A percentile compares a stretch with the other conserved stretches of the same genome.
These are phyloP conservation scores for Willisornis vidua DNA, from an alignment of 2,113 vertebrate genomes.

Conservation along the genomic window DNA sequence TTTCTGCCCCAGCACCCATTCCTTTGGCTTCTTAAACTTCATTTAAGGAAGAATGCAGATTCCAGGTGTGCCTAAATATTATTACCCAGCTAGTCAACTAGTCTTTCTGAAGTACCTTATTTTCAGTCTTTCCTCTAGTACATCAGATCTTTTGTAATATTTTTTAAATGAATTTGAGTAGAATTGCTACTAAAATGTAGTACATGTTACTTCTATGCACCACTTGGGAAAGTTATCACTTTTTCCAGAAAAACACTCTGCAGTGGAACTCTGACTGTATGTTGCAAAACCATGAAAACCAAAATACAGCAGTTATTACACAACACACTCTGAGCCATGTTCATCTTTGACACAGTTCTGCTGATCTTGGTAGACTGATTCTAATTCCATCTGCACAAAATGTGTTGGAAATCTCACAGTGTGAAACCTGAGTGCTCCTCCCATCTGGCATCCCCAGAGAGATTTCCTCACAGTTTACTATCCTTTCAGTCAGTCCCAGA, in stretches of 20 bases:
- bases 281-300: neutral
- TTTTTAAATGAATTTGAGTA: neutral
- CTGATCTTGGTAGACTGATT: neutral
- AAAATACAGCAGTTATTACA: neutral
- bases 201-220: neutral
- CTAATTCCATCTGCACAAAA: neutral
- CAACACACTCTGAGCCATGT: neutral
- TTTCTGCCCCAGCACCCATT: slow-evolving; percentile 95
- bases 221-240: neutral
- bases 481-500: neutral
- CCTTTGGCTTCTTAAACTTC: slow-evolving; percentile 92
- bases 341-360: neutral
- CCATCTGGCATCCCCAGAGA: neutral
- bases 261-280: neutral
- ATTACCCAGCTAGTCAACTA: neutral
- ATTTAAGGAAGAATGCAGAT: slow-evolving; percentile 90
- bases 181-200: neutral
- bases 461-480: neutral
- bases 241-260: neutral
- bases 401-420: neutral
- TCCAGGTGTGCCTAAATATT: slow-evolving; percentile 80
- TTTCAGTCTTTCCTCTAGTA: neutral
- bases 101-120: neutral
- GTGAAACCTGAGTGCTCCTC: neutral
- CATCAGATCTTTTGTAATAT: neutral